A percentile compares a stretch with the other conserved stretches of the same genome.
phyloP scores from a whole-genome alignment of 2,113 vertebrate genomes.

The Girardinichthys multiradiatus region DNA sequence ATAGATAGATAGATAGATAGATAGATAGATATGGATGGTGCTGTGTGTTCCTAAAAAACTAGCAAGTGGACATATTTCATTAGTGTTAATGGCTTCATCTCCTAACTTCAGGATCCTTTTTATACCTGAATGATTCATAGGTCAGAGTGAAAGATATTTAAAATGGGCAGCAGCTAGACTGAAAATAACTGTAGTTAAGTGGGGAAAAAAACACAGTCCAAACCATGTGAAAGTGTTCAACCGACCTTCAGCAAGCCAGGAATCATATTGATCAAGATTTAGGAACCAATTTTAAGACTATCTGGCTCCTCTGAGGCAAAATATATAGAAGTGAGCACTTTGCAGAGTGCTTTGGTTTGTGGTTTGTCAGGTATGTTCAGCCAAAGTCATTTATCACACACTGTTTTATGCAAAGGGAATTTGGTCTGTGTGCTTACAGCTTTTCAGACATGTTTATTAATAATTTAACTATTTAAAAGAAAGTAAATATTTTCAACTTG shows the following conservation, averaged over 20 bases:
- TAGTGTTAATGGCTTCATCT: too few relatives aligned
- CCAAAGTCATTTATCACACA: neutral
- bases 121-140: too few relatives aligned
- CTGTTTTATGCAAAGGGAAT: neutral
- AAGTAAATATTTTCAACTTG: slow-evolving; percentile 47
- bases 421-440: neutral
- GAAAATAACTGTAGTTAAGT: too few relatives aligned
- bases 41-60: too few relatives aligned
- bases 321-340: neutral
- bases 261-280: neutral
- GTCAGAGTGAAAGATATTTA: too few relatives aligned
- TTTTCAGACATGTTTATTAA: neutral
- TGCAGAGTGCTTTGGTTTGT: neutral
- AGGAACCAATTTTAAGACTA: neutral
- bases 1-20: too few relatives aligned
- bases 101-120: too few relatives aligned
- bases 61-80: too few relatives aligned
- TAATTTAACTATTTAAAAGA: slow-evolving; percentile 14
- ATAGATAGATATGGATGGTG: too few relatives aligned
- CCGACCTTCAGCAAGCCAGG: neutral
- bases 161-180: too few relatives aligned
- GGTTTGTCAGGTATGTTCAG: neutral
- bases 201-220: too few relatives aligned
- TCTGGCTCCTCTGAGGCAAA: neutral
- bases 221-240: too few relatives aligned